Conservation (phyloP, 2,113 vertebrate genomes). For the Echinops telfairi region DNA sequence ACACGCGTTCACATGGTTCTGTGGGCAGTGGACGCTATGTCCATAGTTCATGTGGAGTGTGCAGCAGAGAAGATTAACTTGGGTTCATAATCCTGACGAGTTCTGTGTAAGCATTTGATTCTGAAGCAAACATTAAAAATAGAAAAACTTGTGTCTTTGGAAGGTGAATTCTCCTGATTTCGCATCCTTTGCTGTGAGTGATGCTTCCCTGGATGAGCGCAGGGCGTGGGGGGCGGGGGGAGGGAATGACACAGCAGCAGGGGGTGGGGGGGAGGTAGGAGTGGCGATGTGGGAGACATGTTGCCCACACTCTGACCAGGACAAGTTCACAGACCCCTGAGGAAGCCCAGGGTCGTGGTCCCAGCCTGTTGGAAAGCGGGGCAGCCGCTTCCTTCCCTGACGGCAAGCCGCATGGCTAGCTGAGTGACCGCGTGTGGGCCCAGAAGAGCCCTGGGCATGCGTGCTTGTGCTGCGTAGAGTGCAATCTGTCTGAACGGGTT, state of each 20-base stretch:
- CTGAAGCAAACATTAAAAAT: constrained; percentile 64
- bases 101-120: constrained; percentile 61
- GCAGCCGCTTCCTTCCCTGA: not conserved
- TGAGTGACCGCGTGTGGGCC: not conserved
- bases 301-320: not conserved
- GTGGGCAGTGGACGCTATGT: constrained; percentile 40
- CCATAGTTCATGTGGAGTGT: constrained; percentile 48
- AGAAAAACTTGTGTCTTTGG: constrained; percentile 55
- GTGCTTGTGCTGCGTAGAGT: constrained; percentile 53
- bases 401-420: accelerated
- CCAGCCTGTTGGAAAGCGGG: not conserved
- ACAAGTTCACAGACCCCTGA: not conserved
- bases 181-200: constrained; percentile 48
- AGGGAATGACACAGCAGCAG: not conserved
- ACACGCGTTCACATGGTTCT: not conserved
- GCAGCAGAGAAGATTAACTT: constrained; percentile 68
- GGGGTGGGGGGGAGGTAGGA: not conserved
- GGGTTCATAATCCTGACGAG: constrained; percentile 64
- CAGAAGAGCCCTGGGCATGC: not conserved
- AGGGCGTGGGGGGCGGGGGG: no score
- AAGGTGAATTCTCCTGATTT: constrained; percentile 68
- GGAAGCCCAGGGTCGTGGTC: not conserved
- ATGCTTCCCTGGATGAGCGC: not conserved
- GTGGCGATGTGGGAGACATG: not conserved
- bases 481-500: constrained; percentile 61